These are phyloP conservation scores for Hydropotes inermis DNA, from an alignment of 2,113 vertebrate species.

Conservation along the genomic window DNA sequence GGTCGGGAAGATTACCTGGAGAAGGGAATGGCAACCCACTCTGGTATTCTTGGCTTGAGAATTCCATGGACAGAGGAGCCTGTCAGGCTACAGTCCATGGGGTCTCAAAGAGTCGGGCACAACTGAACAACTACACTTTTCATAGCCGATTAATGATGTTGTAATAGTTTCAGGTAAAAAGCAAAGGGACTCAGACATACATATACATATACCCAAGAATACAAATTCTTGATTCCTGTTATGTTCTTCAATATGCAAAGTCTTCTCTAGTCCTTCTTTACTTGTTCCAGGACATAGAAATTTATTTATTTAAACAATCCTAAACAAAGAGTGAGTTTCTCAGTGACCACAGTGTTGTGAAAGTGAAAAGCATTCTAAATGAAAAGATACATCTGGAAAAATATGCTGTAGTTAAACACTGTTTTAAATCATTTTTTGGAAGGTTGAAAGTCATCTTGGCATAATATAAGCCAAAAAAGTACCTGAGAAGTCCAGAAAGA, in stretches of 20 bases:
- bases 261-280: not conserved
- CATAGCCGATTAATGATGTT: not conserved
- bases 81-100: not conserved
- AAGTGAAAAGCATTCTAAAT: not conserved
- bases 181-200: not conserved
- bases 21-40: not conserved
- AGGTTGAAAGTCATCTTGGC: not conserved
- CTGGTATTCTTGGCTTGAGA: not conserved
- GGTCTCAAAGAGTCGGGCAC: not conserved
- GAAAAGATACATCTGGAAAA: constrained; percentile 45
- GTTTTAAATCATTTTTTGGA: not conserved
- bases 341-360: not conserved
- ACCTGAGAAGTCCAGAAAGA: not conserved
- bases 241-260: not conserved
- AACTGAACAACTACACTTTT: not conserved
- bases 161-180: not conserved
- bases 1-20: not conserved
- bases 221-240: not conserved
- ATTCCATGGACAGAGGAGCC: not conserved
- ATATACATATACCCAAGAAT: not conserved
- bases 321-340: not conserved
- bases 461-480: not conserved
- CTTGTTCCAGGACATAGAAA: not conserved
- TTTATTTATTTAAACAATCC: not conserved
- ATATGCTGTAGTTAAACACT: not conserved